Evolutionary conservation across 2,797 vertebrate genomes (phyloP).

Genomic region (Eidolon dupreanum): DNA sequence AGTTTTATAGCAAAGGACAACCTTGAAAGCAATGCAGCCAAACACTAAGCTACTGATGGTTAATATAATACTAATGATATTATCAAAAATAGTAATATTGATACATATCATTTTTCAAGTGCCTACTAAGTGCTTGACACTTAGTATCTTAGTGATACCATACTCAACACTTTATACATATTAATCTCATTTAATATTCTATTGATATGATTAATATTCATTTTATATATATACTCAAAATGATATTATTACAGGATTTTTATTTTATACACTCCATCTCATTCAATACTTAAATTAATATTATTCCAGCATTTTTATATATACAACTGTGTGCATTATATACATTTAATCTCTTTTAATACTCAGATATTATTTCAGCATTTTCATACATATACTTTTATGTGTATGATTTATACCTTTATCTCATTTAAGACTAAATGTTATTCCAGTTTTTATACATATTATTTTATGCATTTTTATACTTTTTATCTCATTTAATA

Average conservation of each 20-base stretch:
- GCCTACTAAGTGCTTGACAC: background rate
- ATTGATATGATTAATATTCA: background rate
- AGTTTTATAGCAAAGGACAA: background rate
- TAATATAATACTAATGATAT: background rate
- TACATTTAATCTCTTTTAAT: background rate
- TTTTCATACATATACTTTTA: background rate
- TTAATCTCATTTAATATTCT: background rate
- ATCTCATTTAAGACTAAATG: background rate
- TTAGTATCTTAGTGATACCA: background rate
- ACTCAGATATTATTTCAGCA: background rate
- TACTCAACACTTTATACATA: background rate
- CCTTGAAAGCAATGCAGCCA: background rate
- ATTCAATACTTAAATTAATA: background rate
- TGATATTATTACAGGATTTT: background rate
- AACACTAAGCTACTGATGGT: background rate
- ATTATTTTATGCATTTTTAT: background rate
- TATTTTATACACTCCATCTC: background rate
- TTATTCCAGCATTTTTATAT: background rate
- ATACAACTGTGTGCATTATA: background rate
- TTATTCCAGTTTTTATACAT: background rate
- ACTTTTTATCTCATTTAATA: background rate
- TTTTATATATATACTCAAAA: background rate
- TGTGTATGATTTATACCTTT: background rate
- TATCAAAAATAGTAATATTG: background rate
- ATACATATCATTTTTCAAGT: background rate